Evolutionary conservation across 2,113 vertebrate species (phyloP), one percentile per base, ranked within the genome.

Genomic region (Semicossyphus pulcher): DNA sequence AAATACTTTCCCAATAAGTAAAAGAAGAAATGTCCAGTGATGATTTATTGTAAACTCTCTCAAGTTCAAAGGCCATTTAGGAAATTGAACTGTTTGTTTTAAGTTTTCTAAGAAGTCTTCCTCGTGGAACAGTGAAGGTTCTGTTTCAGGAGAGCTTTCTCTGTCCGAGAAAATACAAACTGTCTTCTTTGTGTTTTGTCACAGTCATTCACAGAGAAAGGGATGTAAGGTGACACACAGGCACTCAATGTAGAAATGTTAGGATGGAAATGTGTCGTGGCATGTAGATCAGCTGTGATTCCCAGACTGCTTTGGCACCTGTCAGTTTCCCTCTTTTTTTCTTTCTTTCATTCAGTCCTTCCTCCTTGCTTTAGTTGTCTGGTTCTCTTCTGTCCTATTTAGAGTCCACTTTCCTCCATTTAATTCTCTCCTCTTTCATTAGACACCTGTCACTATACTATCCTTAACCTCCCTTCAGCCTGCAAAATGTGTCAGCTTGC

Each of bases 381-480:
- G 10, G 7, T 1, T 68, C 34, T 44, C 18, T 23, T 31, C 28
- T 9, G 18, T 23, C 31, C 47, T 61, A 37, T 58, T 61, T 52
- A 57, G 60, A 59, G 18, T 53, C 20, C 11, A 28, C 10, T 32
- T 54, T 60, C n/a, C 26, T 44, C 47, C 39, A 21, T 25, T 32
- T 23, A 15, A 63, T 51, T n/a, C 53, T 36, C 47, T 44, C 39
- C 12, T 58, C 42, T 54, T 71, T 71, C 56, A 31, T 72, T 58
- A 20, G 58, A 76, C 75, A 83, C 74, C 63, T 79, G 80, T 88
- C 86, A 81, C 74, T 63, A 51, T 68, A 61, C 31, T 42, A 47
- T 68, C 72, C 68, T 74, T 14, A 69, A 53, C 47, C 1, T 64
- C 65, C 25, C 64, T 45, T 67, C 45, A 63, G 57, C 59, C 65